Conservation (phyloP, 2,113 vertebrate species). For the Catharus fuscescens region DNA sequence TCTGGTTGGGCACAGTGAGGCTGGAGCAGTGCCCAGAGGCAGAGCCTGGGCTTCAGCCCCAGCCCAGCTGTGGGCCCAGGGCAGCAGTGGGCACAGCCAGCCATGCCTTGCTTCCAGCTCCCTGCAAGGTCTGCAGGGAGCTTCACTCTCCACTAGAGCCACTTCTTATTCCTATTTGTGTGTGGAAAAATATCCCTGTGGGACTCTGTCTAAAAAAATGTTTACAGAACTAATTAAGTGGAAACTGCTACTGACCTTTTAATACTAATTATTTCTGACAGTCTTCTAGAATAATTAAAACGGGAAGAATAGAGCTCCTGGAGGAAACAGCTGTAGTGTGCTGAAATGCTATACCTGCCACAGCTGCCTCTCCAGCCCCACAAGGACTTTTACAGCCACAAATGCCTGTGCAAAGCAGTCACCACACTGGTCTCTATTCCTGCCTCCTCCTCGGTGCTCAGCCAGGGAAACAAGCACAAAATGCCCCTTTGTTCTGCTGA, state of each 20-base stretch:
- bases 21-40: background rate
- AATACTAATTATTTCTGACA: constrained; percentile 29
- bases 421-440: background rate
- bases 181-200: background rate
- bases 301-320: background rate
- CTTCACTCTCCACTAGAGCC: accelerated
- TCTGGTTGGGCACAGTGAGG: background rate
- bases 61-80: accelerated
- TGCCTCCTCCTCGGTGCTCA: background rate
- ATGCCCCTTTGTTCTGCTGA: background rate
- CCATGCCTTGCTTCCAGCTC: background rate
- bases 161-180: background rate
- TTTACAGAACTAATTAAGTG: constrained; percentile 1
- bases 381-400: background rate
- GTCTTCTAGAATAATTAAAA: background rate
- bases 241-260: constrained; percentile 7
- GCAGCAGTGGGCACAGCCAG: accelerated
- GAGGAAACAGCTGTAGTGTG: background rate
- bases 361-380: background rate
- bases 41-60: background rate
- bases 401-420: background rate
- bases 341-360: background rate
- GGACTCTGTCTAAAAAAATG: background rate
- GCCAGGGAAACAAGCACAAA: accelerated
- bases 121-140: background rate